These are phyloP conservation scores for Sturnira hondurensis DNA, from an alignment of 2,113 vertebrate species.

Conservation along the genomic window DNA sequence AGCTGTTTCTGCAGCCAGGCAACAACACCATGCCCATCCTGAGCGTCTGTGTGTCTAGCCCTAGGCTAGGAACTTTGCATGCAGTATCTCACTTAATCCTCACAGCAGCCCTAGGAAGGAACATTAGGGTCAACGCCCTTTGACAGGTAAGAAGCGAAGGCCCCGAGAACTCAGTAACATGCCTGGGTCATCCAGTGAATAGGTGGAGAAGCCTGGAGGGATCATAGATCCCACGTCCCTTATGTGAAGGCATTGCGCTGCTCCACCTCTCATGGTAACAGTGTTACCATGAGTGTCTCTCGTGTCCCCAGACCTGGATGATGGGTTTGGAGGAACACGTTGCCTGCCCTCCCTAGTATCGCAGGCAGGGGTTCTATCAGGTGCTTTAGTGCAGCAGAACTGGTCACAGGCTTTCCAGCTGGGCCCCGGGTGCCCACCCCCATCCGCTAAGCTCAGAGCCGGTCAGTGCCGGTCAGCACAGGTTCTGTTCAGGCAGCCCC, in stretches of 20 bases:
- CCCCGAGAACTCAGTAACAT: not conserved
- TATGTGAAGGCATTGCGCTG: rapidly evolving
- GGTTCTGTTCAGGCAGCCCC: not conserved
- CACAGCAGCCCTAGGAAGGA: not conserved
- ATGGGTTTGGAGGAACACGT: not conserved
- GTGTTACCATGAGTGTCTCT: not conserved
- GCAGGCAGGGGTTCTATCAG: rapidly evolving
- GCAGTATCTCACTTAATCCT: not conserved
- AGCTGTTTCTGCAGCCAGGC: not conserved
- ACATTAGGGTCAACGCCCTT: not conserved
- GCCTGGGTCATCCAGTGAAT: not conserved
- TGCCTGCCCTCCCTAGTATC: not conserved
- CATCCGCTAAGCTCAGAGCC: not conserved
- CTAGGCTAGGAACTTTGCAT: not conserved
- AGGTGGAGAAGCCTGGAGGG: not conserved
- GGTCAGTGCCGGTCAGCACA: rapidly evolving
- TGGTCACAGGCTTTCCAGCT: not conserved
- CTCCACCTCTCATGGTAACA: no score
- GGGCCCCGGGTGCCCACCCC: not conserved
- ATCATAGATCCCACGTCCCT: not conserved
- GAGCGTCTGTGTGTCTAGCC: not conserved
- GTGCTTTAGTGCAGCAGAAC: rapidly evolving
- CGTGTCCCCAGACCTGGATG: not conserved
- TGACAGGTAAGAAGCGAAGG: not conserved
- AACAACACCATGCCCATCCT: rapidly evolving